Conservation (phyloP, 92 coral and sea anemone genomes). For the Zoanthus solanderi region DNA sequence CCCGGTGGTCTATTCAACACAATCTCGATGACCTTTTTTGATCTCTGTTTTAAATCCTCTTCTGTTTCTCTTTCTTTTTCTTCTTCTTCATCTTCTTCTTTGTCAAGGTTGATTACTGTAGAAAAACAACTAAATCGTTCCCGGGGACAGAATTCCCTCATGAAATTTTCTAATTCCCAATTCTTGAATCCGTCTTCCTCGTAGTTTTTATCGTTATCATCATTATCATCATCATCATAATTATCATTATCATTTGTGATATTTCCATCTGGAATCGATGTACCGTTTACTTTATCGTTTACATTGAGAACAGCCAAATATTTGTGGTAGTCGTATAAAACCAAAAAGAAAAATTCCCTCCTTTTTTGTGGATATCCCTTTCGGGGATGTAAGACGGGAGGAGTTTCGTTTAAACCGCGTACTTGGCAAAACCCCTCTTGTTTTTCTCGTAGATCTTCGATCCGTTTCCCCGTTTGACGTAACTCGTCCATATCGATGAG, state of each 20-base stretch:
- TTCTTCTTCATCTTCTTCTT: no score
- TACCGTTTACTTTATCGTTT: not conserved
- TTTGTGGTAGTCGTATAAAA: not conserved
- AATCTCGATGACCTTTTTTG: not conserved
- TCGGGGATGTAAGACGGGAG: not conserved
- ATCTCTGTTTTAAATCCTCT: not conserved
- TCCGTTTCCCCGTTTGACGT: not conserved
- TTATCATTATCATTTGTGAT: not conserved
- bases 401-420: not conserved
- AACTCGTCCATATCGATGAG: not conserved
- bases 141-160: not conserved
- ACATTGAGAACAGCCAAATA: not conserved
- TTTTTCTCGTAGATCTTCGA: not conserved
- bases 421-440: not conserved
- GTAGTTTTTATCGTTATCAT: no score
- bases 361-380: not conserved
- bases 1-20: not conserved
- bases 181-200: not conserved
- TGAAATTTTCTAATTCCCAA: not conserved
- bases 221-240: no score
- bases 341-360: not conserved
- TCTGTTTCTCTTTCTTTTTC: not conserved
- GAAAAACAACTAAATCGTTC: not conserved
- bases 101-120: not conserved
- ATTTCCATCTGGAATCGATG: not conserved